phyloP scores from a whole-genome alignment of 2,888 invertebrate genomes.

The Xanthia icteritia region DNA sequence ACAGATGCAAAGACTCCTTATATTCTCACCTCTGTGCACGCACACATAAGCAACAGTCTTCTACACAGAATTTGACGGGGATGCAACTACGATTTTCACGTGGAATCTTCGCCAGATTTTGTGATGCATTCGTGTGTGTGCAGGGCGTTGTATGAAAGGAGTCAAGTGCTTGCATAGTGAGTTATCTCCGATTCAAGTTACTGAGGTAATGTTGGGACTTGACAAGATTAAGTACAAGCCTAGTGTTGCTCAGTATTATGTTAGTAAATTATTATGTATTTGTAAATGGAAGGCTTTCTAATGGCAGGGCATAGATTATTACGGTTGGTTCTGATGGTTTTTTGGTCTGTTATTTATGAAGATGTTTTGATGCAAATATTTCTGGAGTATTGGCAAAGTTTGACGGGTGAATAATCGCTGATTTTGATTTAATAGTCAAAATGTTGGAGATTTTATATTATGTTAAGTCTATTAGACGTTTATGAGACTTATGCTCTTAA shows the following conservation, averaged over 20 bases:
- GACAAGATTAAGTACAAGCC: conserved; percentile 62
- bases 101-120: background rate
- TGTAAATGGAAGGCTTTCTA: conserved; percentile 53
- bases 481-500: background rate
- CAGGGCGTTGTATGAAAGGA: conserved; percentile 8
- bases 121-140: conserved; percentile 1
- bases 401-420: background rate
- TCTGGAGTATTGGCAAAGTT: background rate
- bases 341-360: conserved; percentile 1
- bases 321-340: conserved; percentile 2
- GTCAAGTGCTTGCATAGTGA: conserved; percentile 18
- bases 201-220: conserved; percentile 59
- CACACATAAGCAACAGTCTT: background rate
- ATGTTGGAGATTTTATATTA: background rate
- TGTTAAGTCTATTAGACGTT: background rate
- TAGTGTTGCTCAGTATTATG: conserved; percentile 56
- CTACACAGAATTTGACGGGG: background rate
- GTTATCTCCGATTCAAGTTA: conserved; percentile 44
- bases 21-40: background rate
- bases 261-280: conserved; percentile 59
- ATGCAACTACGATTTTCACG: background rate
- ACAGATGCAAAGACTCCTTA: conserved; percentile 7
- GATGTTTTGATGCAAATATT: background rate
- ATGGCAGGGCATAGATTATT: conserved; percentile 27
- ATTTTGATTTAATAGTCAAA: background rate